Evolutionary conservation across 2,888 invertebrate genomes (phyloP).

Genomic region (Hylaea fasciaria): DNA sequence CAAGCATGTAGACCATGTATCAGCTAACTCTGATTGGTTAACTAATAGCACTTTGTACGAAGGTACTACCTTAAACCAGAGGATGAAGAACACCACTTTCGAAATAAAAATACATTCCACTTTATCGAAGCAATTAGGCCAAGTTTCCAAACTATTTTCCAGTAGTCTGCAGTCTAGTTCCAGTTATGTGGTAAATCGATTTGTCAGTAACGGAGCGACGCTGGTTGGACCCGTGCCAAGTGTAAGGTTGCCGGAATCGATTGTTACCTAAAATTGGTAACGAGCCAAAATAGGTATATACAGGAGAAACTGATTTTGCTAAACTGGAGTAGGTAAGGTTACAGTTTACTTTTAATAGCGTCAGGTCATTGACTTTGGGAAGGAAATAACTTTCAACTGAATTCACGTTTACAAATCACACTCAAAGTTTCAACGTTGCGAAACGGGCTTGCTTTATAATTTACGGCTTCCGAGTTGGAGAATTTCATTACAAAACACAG

Average conservation of each 20-base stretch:
- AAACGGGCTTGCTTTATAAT: no score
- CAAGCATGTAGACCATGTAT: no score
- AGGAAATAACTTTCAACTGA: not conserved
- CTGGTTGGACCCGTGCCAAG: constrained; percentile 56
- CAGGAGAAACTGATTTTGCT: constrained; percentile 16
- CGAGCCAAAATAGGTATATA: constrained; percentile 48
- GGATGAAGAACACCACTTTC: not conserved
- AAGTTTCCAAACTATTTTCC: constrained; percentile 5
- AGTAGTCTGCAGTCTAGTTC: constrained; percentile 29
- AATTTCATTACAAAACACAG: no score
- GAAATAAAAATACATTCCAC: not conserved
- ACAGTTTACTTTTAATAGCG: constrained; percentile 32
- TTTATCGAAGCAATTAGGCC: not conserved
- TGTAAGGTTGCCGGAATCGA: constrained; percentile 49
- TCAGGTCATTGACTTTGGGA: constrained; percentile 29
- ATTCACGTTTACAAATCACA: no score
- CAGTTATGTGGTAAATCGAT: constrained; percentile 53
- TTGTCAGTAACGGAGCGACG: constrained; percentile 39
- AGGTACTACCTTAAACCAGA: no score
- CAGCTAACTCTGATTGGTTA: no score
- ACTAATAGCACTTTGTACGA: no score
- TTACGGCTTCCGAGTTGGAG: no score
- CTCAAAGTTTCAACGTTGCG: no score
- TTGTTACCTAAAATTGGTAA: constrained; percentile 52
- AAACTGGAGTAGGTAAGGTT: constrained; percentile 28